Evolutionary conservation across 2,113 vertebrate genomes (phyloP), one percentile per base, ranked within the genome.

Genomic region (Plestiodon gilberti): DNA sequence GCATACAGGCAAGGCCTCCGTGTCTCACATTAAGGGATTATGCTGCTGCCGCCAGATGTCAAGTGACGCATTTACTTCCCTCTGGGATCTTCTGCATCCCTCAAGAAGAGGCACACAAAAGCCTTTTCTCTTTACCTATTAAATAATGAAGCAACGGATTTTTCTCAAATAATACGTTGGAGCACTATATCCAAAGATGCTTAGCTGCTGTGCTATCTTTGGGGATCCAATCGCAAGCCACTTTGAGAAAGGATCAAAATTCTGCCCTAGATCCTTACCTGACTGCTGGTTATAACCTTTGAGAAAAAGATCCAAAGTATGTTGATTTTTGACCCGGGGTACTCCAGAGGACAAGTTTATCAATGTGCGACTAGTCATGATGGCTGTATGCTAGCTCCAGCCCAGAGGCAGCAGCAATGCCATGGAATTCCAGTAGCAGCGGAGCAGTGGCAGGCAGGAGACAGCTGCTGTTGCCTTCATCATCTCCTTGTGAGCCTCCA

Each of bases 81-180:
- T 33, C 28, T 22, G 48, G 43, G 62, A 25, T 70, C 48, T 30
- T 25, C 61, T 78, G 25, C 52, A 38, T 71, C n/a, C 22, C 69
- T 7, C 35, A 0, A 0, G 0, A 0, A 0, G 0, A 64, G 82
- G 22, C 20, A 62, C 23, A 80, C 13, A 71, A 80, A 79, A 69
- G 17, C 0, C 13, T n/a, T 62, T 38, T 9, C 0, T 55, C 59
- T 85, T 79, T 33, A 76, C 76, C 30, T 0, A 0, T 85, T 30
- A 0, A 5, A 75, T 88, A 83, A 40, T 1, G 48, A 52, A 52
- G 62, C n/a, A 10, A 75, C n/a, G 40, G 64, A 93, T 91, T 91
- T 84, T 17, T 1, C 0, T 20, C 91, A 87, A 91, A 86, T 80
- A 87, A 76, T 13, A 64, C 25, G 8, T 0, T 0, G 6, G 78